Evolutionary conservation across 2,888 invertebrate genomes (phyloP), one percentile per base, ranked within the genome.

Genomic region (Eutolmus rufibarbis): DNA sequence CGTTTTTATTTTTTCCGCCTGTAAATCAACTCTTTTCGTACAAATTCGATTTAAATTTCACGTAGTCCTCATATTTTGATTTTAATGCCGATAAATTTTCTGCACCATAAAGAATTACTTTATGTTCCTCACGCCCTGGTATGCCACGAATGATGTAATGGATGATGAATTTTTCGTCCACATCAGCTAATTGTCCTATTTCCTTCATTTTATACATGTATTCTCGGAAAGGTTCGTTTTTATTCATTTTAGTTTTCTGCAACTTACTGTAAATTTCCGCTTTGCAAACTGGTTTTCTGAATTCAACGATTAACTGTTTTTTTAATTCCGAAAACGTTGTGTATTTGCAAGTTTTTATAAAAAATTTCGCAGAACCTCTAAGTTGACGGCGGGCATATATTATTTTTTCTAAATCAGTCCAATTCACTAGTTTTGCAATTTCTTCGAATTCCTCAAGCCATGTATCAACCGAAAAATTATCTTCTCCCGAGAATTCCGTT

Each of bases 221-320:
- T 77, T 89, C 89, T 0, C 86, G 86, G 34, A 87, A 86, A 77
- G 28, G 12, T 81, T 87, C 89, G 40, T 57, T 86, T 56, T 87
- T 87, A 14, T 34, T 74, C 76, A 87, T 87, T 51, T 86, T 87
- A 23, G 85, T 19, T 1, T 87, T 74, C 5, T 51, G 37, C 34
- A 88, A 76, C 82, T 87, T 19, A 7, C 31, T 51, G 40, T 88
- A 88, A 0, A 88, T 19, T 23, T 88, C 88, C 4, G 88, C 88
- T 51, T 76, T 76, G 28, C 86, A 86, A 40, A 76, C 28, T 3
- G n/a, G 16, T 66, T 74, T 74, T 76, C 31, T n/a, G 31, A 74
- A 86, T 86, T 86, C 74, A 1, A 14, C 16, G 16, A 2, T 28
- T 23, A 74, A 51, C 14, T 51, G 5, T 4, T 28, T 23, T 86